phyloP scores from a whole-genome alignment of 2,888 invertebrate genomes.

The Drosophila birchii region DNA sequence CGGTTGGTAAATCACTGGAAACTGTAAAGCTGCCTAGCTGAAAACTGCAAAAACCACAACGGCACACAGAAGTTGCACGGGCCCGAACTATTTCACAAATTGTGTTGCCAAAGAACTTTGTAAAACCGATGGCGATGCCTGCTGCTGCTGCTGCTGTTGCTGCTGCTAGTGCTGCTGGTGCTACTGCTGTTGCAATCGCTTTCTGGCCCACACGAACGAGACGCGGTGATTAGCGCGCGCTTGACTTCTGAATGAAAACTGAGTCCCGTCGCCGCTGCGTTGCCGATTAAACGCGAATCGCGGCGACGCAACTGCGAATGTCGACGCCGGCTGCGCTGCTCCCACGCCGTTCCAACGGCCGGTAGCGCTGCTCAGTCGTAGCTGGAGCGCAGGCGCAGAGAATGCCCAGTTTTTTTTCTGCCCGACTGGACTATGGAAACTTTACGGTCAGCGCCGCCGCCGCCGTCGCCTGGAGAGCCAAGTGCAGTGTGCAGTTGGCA shows the following conservation, averaged over 20 bases:
- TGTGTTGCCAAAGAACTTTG: constrained; percentile 70
- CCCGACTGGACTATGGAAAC: constrained; percentile 26
- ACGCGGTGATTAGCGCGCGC: constrained; percentile 47
- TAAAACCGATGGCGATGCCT: constrained; percentile 50
- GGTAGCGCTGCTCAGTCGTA: neutral
- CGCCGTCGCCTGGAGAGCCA: constrained; percentile 8
- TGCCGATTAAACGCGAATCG: constrained; percentile 68
- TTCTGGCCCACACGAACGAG: constrained; percentile 46
- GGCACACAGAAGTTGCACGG: constrained; percentile 68
- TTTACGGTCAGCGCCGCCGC: constrained; percentile 31
- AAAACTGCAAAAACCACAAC: constrained; percentile 76
- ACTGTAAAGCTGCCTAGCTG: constrained; percentile 60
- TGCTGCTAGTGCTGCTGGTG: constrained; percentile 34
- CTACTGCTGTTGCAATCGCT: constrained; percentile 63
- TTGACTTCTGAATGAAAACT: constrained; percentile 81
- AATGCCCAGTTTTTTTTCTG: constrained; percentile 2
- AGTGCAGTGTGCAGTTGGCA: constrained; percentile 37
- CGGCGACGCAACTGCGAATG: constrained; percentile 26
- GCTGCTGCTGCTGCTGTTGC: constrained; percentile 1
- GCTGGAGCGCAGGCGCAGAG: constrained; percentile 29
- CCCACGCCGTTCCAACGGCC: constrained; percentile 6
- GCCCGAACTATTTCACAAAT: constrained; percentile 67
- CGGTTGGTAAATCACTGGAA: constrained; percentile 65
- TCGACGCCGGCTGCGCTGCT: constrained; percentile 11
- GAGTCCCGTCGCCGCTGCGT: constrained; percentile 59